Base-by-base conservation (phyloP, 92 coral and sea anemone genomes). In the Scolanthus callimorphus region DNA sequence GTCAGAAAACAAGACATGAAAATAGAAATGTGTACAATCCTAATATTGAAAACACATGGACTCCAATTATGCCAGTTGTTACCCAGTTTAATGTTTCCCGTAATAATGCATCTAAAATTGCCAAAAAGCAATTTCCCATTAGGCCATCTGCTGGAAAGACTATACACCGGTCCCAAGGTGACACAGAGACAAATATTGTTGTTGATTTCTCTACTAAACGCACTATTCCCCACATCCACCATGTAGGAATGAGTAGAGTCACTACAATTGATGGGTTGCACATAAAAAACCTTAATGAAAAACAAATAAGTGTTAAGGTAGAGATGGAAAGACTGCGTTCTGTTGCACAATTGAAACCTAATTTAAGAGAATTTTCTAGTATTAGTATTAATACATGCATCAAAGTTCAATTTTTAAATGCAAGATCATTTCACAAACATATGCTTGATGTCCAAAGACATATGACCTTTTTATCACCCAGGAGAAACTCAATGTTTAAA, bases 181-280 rank as follows among this genome's bases (percentile, higher is more conserved):
- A 63, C 59, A 78, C 67, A 27, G 70, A 61, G 27, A 52, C 60
- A 26, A 49, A 57, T 54, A 56, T 78, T n/a, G 67, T 70, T 2
- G 79, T 62, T 13, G 45, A 70, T 31, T 51, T 70, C 25, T 27
- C 53, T 9, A 62, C 73, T 12, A 34, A 13, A 22, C 29, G 72
- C 48, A 57, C 64, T 17, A 62, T 78, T 17, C 61, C 85, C 29
- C 85, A 71, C 21, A 53, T 71, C 11, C 85, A 70, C 28, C 50
- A 55, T 62, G 79, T 78, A 11, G 85, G 58, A 11, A 44, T 78
- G 1, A 78, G 85, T 57, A 51, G 85, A 63, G 85, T 78, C 1
- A 78, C 71, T 13, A 45, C 67, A 38, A 19, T 60, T 38, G 71
- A 68, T 3, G 77, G 83, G 13, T 38, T 69, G 19, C 67, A 69